Percentiles rank a stretch among this genome's conserved stretches.
Evolutionary conservation across 2,797 vertebrate species (phyloP).

Genomic region (Anisognathus igniventris): DNA sequence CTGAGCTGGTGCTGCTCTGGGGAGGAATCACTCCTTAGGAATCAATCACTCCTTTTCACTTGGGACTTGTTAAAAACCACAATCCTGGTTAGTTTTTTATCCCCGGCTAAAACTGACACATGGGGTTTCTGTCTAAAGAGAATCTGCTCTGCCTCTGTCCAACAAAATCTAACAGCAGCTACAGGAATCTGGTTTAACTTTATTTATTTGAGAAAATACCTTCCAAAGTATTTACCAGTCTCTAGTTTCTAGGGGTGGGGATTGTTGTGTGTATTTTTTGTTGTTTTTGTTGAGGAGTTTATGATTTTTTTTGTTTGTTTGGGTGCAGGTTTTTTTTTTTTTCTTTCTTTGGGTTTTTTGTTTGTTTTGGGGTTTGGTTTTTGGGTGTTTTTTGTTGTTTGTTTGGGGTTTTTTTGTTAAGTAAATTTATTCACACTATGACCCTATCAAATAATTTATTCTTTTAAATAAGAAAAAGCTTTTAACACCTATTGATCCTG

Average conservation of each 20-base stretch:
- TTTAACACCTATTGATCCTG: not conserved
- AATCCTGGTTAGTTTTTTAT: fast-evolving
- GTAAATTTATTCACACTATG: not conserved
- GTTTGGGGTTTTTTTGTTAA: not conserved
- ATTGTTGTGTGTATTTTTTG: not conserved
- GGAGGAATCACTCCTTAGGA: not conserved
- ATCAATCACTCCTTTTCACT: fast-evolving
- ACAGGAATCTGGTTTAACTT: not conserved
- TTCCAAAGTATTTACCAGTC: not conserved
- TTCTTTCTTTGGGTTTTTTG: not conserved
- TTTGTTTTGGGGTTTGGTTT: not conserved
- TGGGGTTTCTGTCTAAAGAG: not conserved
- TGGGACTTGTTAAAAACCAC: not conserved
- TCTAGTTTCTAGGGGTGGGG: fast-evolving
- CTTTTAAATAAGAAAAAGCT: not conserved
- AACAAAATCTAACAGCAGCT: not conserved
- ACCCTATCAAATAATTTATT: not conserved
- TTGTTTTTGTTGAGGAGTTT: not conserved
- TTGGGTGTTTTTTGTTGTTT: not conserved
- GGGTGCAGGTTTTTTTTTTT: not conserved
- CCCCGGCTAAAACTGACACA: not conserved
- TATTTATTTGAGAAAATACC: not conserved
- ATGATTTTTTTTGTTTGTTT: not conserved
- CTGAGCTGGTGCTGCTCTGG: not conserved
- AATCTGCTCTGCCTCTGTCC: not conserved